phyloP scores from a whole-genome alignment of 2,797 vertebrate genomes.

The Syndactyla subalaris region DNA sequence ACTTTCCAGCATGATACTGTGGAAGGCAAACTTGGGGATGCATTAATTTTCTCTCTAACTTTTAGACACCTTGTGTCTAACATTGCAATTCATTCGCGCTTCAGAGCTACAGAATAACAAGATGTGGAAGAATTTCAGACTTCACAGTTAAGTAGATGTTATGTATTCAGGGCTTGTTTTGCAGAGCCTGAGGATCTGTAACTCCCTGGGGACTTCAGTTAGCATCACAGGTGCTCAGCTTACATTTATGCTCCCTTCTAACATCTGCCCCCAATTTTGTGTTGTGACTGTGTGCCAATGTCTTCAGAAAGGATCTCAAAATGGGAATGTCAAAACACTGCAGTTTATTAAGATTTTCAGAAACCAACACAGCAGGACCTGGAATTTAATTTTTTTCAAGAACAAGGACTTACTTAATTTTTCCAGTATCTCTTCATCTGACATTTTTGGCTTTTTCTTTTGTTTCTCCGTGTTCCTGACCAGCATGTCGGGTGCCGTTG shows the following conservation, averaged over 20 bases:
- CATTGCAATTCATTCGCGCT: neutral
- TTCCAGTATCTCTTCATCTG: slow-evolving; percentile 95
- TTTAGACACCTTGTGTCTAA: neutral
- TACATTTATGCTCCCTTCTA: neutral
- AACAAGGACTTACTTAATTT: slow-evolving; percentile 87
- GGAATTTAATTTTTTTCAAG: neutral
- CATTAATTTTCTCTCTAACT: neutral
- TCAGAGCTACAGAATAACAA: neutral
- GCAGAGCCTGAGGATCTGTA: neutral
- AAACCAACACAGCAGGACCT: neutral
- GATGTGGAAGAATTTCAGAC: neutral
- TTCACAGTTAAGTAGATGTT: neutral
- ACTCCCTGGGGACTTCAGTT: neutral
- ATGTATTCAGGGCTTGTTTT: neutral
- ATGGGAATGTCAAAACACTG: neutral
- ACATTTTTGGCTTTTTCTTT: slow-evolving; percentile 97
- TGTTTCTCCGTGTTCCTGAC: slow-evolving; percentile 85
- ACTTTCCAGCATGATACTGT: neutral
- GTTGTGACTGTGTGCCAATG: neutral
- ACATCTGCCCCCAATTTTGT: neutral
- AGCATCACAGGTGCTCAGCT: neutral
- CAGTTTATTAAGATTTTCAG: neutral
- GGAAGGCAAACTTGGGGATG: neutral
- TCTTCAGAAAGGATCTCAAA: neutral
- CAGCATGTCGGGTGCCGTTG: slow-evolving; percentile 75